Evolutionary conservation across 30 jellyfish, hydroid and myxozoan species (phyloP).

Genomic region (Mastigias papua): DNA sequence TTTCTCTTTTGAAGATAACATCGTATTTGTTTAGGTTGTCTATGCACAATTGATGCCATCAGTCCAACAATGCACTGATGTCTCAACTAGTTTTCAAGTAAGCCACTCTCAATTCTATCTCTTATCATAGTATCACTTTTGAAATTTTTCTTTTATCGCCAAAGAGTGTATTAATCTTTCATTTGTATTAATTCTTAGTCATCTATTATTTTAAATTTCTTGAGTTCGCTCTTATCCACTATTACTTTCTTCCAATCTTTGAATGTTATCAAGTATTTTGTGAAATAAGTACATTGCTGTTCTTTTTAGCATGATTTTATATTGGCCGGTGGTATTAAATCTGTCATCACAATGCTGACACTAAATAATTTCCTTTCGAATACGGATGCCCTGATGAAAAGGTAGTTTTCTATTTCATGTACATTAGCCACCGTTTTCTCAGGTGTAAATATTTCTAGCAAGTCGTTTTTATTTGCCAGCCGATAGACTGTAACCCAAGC

Average conservation of each 20-base stretch:
- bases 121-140: no score
- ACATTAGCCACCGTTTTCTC: no score
- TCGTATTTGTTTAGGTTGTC: constrained; percentile 70
- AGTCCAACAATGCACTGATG: constrained; percentile 69
- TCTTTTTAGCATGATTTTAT: constrained; percentile 75
- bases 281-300: neutral
- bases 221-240: no score
- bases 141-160: no score
- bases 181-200: no score
- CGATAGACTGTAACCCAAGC: no score
- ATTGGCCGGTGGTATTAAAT: constrained; percentile 95
- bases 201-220: no score
- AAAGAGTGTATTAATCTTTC: no score
- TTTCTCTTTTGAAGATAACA: neutral
- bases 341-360: constrained; percentile 85
- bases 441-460: no score
- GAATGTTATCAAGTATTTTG: neutral
- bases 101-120: no score
- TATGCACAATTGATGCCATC: constrained; percentile 94
- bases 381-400: constrained; percentile 79
- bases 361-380: constrained; percentile 66
- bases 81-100: constrained; percentile 85
- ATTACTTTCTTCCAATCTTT: no score
- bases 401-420: constrained; percentile 56
- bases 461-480: no score